Conservation (phyloP, 1,140 invertebrate genomes). For the Drosophila tani region DNA sequence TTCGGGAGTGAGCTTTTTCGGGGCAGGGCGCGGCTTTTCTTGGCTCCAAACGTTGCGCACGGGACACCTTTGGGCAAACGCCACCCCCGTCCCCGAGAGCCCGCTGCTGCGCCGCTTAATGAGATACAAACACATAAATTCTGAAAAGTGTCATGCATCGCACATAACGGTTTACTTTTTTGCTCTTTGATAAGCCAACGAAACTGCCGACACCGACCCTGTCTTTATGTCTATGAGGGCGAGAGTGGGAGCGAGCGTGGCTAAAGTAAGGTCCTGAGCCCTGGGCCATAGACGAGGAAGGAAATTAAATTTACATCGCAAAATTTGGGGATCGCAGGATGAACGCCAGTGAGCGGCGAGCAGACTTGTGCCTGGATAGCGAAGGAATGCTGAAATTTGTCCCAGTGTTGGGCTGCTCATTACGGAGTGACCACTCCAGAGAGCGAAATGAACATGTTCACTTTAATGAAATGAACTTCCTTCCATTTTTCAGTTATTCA, state of each 20-base stretch:
- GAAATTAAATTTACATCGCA: slow-evolving; percentile 19
- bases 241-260: slow-evolving; percentile 2
- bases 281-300: slow-evolving; percentile 32
- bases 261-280: slow-evolving; percentile 12
- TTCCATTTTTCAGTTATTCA: too few species aligned
- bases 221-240: slow-evolving; percentile 22
- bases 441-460: too few species aligned
- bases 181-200: slow-evolving; percentile 76
- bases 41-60: slow-evolving; percentile 42
- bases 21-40: slow-evolving; percentile 22
- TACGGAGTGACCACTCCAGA: too few species aligned
- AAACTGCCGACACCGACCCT: slow-evolving; percentile 50
- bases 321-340: slow-evolving; percentile 16
- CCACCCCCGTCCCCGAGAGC: neutral
- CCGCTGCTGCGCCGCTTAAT: slow-evolving; percentile 65
- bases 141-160: slow-evolving; percentile 82
- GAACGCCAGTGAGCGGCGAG: neutral
- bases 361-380: too few species aligned
- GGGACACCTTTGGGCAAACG: slow-evolving; percentile 35
- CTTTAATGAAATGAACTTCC: too few species aligned
- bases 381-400: too few species aligned
- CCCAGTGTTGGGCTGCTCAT: neutral
- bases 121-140: slow-evolving; percentile 85
- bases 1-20: slow-evolving; percentile 1
- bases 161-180: slow-evolving; percentile 76